Percentiles rank a stretch among this genome's conserved stretches.
Conservation (phyloP, 2,113 vertebrate genomes). For the Pitta sordida region DNA sequence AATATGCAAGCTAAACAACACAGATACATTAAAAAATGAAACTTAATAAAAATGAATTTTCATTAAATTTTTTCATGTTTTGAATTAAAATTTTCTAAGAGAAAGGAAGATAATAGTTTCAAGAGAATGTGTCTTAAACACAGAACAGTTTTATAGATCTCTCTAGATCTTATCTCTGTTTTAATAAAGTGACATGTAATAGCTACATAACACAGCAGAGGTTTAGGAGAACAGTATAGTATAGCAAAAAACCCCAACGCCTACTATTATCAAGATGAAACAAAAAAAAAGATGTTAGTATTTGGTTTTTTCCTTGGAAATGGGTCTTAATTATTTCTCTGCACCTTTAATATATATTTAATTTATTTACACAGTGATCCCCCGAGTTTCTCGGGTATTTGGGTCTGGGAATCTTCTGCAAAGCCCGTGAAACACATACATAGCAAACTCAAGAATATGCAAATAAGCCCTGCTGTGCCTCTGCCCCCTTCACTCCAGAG, state of each 20-base stretch:
- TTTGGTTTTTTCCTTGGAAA: not conserved
- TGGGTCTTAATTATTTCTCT: not conserved
- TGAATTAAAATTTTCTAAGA: not conserved
- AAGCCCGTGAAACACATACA: too few relatives aligned
- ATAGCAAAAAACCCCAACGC: accelerated
- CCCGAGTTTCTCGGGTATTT: too few relatives aligned
- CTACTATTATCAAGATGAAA: not conserved
- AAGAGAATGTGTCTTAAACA: not conserved
- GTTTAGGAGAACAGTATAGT: not conserved
- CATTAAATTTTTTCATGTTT: not conserved
- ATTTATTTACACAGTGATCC: too few relatives aligned
- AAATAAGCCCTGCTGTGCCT: too few relatives aligned
- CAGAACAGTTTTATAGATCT: not conserved
- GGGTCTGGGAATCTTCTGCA: too few relatives aligned
- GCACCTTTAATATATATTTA: not conserved
- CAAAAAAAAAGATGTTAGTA: not conserved
- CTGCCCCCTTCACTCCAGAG: too few relatives aligned
- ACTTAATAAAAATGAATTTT: not conserved
- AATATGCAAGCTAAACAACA: not conserved
- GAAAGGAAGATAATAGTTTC: not conserved
- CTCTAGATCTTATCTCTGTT: not conserved
- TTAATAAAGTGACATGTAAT: not conserved
- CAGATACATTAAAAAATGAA: not conserved
- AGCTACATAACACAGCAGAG: not conserved
- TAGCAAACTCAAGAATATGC: too few relatives aligned